Conservation (phyloP, 1,140 invertebrate species). For the Delia radicum region DNA sequence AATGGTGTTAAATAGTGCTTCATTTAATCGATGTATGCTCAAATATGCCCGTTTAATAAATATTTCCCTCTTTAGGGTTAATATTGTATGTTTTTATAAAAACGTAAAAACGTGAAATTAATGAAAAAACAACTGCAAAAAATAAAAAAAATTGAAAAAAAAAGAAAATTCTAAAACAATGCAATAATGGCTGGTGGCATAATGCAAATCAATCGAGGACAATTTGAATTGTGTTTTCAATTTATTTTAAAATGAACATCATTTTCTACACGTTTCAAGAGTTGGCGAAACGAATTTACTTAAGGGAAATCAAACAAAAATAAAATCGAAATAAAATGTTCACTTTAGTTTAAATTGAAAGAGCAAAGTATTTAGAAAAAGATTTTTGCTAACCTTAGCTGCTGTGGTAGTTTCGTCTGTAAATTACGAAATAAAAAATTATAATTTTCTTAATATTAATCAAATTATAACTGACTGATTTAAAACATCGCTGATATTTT, state of each 20-base stretch:
- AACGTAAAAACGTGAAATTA: background rate
- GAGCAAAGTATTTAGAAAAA: constrained; percentile 14
- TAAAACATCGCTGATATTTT: background rate
- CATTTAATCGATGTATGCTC: too few relatives aligned
- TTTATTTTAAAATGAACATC: background rate
- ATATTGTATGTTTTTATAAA: background rate
- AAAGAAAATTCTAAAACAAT: background rate
- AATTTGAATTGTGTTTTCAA: constrained; percentile 1
- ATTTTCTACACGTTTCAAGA: constrained; percentile 1
- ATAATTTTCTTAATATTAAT: too few relatives aligned
- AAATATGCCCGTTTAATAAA: too few relatives aligned
- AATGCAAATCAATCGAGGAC: constrained; percentile 20
- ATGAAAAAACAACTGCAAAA: background rate
- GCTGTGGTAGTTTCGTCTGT: background rate
- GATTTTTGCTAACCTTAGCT: background rate
- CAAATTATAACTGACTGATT: background rate
- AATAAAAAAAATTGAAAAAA: background rate
- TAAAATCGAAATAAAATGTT: background rate
- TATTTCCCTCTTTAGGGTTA: background rate
- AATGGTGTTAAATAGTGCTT: too few relatives aligned
- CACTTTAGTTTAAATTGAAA: constrained; percentile 17
- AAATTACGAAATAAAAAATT: constrained; percentile 4
- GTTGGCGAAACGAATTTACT: constrained; percentile 4
- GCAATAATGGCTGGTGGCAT: background rate
- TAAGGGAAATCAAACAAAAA: constrained; percentile 17